These are phyloP conservation scores for Okamejei kenojei DNA, from an alignment of 2,797 vertebrate species.

Conservation along the genomic window DNA sequence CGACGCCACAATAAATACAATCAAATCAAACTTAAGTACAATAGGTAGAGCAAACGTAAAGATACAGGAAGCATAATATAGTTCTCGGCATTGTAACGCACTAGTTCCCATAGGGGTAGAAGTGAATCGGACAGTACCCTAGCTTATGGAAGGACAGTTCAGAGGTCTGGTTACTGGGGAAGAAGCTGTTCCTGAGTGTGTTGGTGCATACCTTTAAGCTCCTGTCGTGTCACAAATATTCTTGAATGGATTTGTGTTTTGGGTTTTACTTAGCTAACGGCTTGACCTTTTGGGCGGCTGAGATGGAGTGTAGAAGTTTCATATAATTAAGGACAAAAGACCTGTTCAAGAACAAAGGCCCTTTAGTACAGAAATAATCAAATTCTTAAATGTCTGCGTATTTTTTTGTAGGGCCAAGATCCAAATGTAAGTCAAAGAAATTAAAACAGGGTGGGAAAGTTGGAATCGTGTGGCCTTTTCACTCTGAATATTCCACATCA, in stretches of 20 bases:
- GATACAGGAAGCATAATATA: too few relatives aligned
- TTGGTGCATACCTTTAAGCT: too few relatives aligned
- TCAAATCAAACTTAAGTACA: too few relatives aligned
- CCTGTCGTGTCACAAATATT: background rate
- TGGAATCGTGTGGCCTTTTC: background rate
- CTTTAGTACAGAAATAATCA: background rate
- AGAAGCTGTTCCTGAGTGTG: too few relatives aligned
- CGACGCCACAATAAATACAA: too few relatives aligned
- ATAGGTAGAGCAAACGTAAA: too few relatives aligned
- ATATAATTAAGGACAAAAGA: background rate
- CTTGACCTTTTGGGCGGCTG: background rate
- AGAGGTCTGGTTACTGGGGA: too few relatives aligned
- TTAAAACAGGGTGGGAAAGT: background rate
- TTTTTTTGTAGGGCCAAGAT: background rate
- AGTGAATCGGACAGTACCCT: too few relatives aligned
- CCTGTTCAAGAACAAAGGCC: background rate
- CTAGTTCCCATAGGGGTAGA: too few relatives aligned
- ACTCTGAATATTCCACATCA: slow-evolving; percentile 10
- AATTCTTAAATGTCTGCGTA: background rate
- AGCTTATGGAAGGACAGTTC: too few relatives aligned
- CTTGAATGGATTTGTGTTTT: background rate
- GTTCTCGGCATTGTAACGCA: too few relatives aligned
- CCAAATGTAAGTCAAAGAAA: background rate
- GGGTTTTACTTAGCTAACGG: background rate
- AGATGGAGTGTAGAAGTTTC: background rate